Base-by-base conservation (phyloP, 1,140 invertebrate genomes). In the Sminthurides bifidus region DNA sequence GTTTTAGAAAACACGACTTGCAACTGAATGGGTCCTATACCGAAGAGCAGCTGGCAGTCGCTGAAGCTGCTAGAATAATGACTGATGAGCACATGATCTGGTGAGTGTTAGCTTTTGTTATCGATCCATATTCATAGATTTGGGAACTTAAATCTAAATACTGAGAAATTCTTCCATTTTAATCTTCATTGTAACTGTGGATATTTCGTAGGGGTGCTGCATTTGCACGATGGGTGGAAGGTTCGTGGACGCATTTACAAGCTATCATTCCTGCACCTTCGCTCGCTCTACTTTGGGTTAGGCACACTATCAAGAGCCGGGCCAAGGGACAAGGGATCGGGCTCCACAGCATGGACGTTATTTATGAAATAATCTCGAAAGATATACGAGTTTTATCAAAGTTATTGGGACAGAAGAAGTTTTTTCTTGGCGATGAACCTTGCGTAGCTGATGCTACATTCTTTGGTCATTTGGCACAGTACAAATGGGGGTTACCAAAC, bases 31-130 rank as follows among this genome's bases (percentile, higher is more conserved):
- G 14, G 2, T 5, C 1, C 8, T 37, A 37, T 3, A 37, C 3
- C n/a, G 33, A 37, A 37, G 17, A 51, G 26, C 31, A 38, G 40
- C 8, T 24, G 2, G 49, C 49, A 14, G 17, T 38, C 10, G 52
- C 31, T 15, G 61, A 66, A 43, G 68, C 69, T 3, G 66, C 73
- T 26, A 60, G 68, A 43, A 69, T 70, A 40, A 60, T 74, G 52
- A 61, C 67, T 10, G 72, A 74, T 40, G 71, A 75, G 60, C 69
- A 74, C 56, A 53, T 72, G 0, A 72, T 69, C 37, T 75, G 66
- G 65, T 51, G 40, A 43, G 41, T 30, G 27, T 21, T 12, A 43
- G 15, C 21, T n/a, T 43, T 12, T 14, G 15, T 8, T 43, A 8
- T n/a, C 21, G 6, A 6, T 19, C 8, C 8, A 12, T 14, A n/a